Evolutionary conservation across 2,888 invertebrate genomes (phyloP).

Genomic region (Melipona bicolor): DNA sequence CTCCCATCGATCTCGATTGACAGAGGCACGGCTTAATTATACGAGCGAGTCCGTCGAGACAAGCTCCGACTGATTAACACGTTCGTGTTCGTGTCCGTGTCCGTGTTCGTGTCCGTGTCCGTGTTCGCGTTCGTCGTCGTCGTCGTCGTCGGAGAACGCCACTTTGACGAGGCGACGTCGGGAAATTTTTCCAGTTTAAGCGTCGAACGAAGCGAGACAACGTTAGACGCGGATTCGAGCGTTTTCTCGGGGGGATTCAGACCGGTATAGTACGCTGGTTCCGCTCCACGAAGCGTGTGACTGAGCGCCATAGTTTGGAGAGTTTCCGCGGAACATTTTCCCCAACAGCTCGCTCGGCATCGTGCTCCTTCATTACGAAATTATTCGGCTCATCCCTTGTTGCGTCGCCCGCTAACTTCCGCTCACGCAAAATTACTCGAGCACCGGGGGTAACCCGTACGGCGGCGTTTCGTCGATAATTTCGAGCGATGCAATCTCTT

Average conservation of each 20-base stretch:
- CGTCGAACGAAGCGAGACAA: background rate
- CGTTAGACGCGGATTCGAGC: background rate
- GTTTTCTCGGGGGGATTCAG: constrained; percentile 4
- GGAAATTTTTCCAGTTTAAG: background rate
- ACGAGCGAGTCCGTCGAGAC: constrained; percentile 12
- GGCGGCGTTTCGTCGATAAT: constrained; percentile 30
- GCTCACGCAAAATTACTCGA: constrained; percentile 35
- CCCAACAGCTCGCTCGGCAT: background rate
- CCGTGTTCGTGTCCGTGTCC: too few species aligned
- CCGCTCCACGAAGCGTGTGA: constrained; percentile 22
- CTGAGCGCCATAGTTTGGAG: constrained; percentile 13
- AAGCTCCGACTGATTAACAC: constrained; percentile 5
- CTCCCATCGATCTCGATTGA: constrained; percentile 38
- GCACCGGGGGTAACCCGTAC: background rate
- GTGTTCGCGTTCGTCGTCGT: too few species aligned
- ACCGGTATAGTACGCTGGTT: background rate
- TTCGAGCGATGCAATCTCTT: constrained; percentile 5
- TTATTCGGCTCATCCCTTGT: constrained; percentile 27
- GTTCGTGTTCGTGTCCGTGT: background rate
- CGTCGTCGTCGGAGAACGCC: background rate
- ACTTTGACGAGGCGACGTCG: background rate
- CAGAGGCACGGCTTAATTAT: constrained; percentile 41
- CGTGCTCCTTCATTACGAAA: constrained; percentile 15
- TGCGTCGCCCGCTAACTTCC: constrained; percentile 28
- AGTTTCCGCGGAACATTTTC: constrained; percentile 36